phyloP scores from a whole-genome alignment of 2,113 vertebrate species.

The Mandrillus leucophaeus region DNA sequence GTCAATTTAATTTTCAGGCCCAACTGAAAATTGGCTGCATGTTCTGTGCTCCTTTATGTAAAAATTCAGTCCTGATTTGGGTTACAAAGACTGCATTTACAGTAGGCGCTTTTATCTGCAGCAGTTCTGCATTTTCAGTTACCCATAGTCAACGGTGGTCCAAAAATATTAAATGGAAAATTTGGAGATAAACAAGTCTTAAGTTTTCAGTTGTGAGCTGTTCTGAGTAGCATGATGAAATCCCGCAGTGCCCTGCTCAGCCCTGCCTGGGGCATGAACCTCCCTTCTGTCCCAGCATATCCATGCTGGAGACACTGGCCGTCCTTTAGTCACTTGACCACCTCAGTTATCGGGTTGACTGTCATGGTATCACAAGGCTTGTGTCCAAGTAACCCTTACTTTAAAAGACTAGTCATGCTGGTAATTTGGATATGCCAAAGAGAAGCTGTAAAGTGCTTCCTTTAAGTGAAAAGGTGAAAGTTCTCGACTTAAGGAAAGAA shows the following conservation, averaged over 20 bases:
- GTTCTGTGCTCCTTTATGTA: background rate
- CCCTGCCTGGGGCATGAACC: background rate
- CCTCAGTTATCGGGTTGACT: background rate
- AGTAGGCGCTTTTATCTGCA: background rate
- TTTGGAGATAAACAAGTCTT: background rate
- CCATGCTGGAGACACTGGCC: background rate
- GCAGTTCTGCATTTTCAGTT: background rate
- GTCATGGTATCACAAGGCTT: background rate
- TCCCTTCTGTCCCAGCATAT: background rate
- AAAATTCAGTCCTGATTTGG: background rate
- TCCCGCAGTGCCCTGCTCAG: background rate
- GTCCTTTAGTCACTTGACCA: background rate
- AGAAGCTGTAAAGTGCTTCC: background rate
- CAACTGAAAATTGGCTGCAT: background rate
- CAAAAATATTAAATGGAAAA: background rate
- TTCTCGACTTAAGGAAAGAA: background rate
- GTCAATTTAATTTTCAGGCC: background rate
- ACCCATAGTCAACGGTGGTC: background rate
- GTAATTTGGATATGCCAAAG: background rate
- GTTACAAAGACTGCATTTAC: background rate
- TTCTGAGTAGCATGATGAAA: background rate
- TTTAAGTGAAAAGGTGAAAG: background rate
- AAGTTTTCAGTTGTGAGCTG: background rate
- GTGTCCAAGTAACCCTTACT: background rate
- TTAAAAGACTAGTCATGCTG: background rate